Conservation (phyloP, 2,113 vertebrate species). For the Phasianus colchicus region DNA sequence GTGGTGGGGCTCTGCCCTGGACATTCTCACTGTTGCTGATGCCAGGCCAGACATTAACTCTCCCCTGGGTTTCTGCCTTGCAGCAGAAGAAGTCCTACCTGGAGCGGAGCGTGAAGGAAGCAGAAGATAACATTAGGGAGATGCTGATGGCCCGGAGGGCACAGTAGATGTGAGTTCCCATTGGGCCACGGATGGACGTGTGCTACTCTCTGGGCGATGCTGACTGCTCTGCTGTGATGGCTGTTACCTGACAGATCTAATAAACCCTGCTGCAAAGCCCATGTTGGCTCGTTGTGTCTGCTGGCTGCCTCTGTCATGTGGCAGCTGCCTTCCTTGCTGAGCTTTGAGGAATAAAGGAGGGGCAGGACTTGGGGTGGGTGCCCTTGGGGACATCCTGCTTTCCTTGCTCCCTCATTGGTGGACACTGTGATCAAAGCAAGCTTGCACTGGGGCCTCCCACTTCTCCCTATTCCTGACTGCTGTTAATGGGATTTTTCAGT, state of each 20-base stretch:
- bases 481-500: neutral
- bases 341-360: neutral
- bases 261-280: neutral
- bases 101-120: slow-evolving; percentile 94
- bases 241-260: neutral
- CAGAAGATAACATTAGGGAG: slow-evolving; percentile 95
- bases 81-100: slow-evolving; percentile 96
- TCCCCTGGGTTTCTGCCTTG: slow-evolving; percentile 24
- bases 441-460: too few relatives aligned
- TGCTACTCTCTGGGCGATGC: neutral
- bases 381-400: neutral
- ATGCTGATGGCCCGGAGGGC: slow-evolving; percentile 94
- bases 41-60: neutral
- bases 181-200: neutral
- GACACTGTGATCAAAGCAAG: too few relatives aligned
- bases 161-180: slow-evolving; percentile 72
- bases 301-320: fast-evolving
- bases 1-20: neutral
- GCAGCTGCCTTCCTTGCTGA: fast-evolving
- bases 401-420: too few relatives aligned
- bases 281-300: neutral
- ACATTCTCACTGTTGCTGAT: neutral
- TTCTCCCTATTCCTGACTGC: neutral
- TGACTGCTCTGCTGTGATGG: neutral
- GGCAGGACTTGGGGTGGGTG: neutral